Evolutionary conservation across 2,113 vertebrate species (phyloP).

Genomic region (Tetrao urogallus): DNA sequence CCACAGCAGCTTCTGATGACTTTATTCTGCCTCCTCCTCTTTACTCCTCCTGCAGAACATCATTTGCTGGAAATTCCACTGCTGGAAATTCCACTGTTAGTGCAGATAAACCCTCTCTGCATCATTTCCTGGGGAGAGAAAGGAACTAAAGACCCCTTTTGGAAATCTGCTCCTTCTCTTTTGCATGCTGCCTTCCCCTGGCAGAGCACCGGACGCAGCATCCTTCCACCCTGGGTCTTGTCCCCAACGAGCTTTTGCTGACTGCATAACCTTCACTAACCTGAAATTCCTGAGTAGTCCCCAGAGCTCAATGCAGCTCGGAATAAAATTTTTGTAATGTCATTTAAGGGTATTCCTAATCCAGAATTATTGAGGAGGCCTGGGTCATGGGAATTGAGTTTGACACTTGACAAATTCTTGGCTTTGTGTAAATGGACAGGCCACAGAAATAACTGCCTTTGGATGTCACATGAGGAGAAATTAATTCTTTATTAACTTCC

Average conservation of each 20-base stretch:
- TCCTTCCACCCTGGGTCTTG: slow-evolving; percentile 48
- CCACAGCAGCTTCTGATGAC: slow-evolving; percentile 59
- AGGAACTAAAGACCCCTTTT: slow-evolving; percentile 25
- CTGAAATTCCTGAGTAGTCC: slow-evolving; percentile 87
- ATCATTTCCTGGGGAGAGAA: slow-evolving; percentile 52
- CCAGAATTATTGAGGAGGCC: slow-evolving; percentile 90
- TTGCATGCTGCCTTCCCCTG: background rate
- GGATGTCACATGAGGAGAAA: slow-evolving; percentile 90
- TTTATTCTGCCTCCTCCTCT: slow-evolving; percentile 62
- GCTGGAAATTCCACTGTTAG: background rate
- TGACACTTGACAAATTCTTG: slow-evolving; percentile 98
- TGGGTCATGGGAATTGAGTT: slow-evolving; percentile 85
- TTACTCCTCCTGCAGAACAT: slow-evolving; percentile 3
- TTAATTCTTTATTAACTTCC: slow-evolving; percentile 97
- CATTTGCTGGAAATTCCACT: slow-evolving; percentile 60
- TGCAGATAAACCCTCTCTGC: slow-evolving; percentile 58
- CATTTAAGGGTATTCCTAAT: slow-evolving; percentile 93
- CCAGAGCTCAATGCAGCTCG: slow-evolving; percentile 87
- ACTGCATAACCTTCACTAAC: slow-evolving; percentile 83
- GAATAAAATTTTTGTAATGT: slow-evolving; percentile 99
- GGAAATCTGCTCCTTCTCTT: background rate
- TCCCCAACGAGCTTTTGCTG: slow-evolving; percentile 79
- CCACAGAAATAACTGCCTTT: slow-evolving; percentile 86
- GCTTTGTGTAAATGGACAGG: slow-evolving; percentile 96
- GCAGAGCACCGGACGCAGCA: background rate